Evolutionary conservation across 2,888 invertebrate genomes (phyloP).

Genomic region (Leuctra nigra): DNA sequence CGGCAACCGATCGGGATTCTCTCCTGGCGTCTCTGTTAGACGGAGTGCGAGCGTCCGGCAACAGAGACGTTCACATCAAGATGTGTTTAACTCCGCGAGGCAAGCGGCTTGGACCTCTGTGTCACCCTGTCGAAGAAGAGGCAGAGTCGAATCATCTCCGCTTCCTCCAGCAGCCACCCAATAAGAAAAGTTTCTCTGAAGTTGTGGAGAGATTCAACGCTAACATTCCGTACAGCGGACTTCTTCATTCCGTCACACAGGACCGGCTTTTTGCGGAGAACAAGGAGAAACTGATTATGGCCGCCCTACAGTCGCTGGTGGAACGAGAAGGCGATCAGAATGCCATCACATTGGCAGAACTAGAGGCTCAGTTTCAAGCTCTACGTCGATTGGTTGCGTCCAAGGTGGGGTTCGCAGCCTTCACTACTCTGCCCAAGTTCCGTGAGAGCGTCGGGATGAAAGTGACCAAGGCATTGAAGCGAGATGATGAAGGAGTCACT

Average conservation of each 20-base stretch:
- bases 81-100: constrained; percentile 79
- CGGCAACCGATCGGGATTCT: constrained; percentile 92
- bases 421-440: constrained; percentile 84
- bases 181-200: constrained; percentile 61
- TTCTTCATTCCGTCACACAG: constrained; percentile 91
- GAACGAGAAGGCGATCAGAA: constrained; percentile 61
- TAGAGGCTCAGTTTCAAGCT: constrained; percentile 95
- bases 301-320: constrained; percentile 79
- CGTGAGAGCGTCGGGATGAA: constrained; percentile 91
- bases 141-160: constrained; percentile 51
- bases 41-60: constrained; percentile 94
- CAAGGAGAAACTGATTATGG: constrained; percentile 93
- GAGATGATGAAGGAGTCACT: constrained; percentile 82
- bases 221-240: constrained; percentile 95
- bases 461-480: constrained; percentile 82
- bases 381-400: constrained; percentile 89
- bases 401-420: constrained; percentile 96
- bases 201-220: constrained; percentile 93
- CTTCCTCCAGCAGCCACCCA: constrained; percentile 61
- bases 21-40: constrained; percentile 91
- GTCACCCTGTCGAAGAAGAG: constrained; percentile 91
- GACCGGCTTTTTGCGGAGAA: constrained; percentile 97
- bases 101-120: constrained; percentile 81
- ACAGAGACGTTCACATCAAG: constrained; percentile 91
- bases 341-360: constrained; percentile 52